Conservation (phyloP, 2,888 invertebrate species). For the Eueremaeus valkanovi region DNA sequence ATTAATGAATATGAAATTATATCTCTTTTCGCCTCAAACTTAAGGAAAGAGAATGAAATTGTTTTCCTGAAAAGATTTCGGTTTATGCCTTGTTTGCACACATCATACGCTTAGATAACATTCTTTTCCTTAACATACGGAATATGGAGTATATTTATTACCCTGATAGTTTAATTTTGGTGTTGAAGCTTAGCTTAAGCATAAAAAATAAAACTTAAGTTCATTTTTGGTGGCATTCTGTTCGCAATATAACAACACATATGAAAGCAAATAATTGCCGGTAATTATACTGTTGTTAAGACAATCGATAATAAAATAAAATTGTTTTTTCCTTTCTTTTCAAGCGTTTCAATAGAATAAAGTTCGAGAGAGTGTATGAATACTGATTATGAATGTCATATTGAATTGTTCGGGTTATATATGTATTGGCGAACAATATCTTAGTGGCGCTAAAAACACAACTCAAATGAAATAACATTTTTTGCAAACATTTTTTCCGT, state of each 20-base stretch:
- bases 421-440: no score
- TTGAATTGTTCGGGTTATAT: no score
- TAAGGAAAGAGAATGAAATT: background rate
- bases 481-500: no score
- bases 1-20: background rate
- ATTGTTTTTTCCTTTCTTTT: background rate
- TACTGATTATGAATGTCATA: no score
- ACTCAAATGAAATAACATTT: no score
- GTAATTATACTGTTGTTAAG: background rate
- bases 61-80: constrained; percentile 1
- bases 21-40: background rate
- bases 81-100: background rate
- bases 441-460: no score
- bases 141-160: background rate
- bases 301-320: background rate
- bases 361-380: no score
- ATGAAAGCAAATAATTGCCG: background rate
- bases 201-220: background rate
- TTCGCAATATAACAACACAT: background rate
- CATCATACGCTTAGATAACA: background rate
- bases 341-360: background rate
- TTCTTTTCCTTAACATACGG: background rate
- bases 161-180: background rate
- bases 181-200: background rate
- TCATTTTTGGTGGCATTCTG: background rate